Evolutionary conservation across 2,113 vertebrate genomes (phyloP).

Genomic region (Asarcornis scutulata): DNA sequence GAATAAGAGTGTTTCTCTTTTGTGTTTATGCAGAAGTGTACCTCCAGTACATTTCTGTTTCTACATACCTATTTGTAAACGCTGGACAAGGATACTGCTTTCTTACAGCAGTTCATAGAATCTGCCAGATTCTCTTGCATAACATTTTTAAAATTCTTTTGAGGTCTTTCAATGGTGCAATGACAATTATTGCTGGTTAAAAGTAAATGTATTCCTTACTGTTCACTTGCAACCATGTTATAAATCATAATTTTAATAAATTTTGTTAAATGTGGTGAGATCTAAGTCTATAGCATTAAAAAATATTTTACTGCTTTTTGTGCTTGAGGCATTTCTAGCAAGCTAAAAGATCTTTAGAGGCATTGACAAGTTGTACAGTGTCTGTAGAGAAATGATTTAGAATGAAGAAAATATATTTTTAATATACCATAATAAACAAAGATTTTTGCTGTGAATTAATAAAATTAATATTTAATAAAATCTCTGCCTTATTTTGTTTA

Average conservation of each 20-base stretch:
- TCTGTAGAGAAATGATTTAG: constrained; percentile 61
- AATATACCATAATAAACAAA: constrained; percentile 57
- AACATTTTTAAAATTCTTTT: not conserved
- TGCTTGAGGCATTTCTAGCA: constrained; percentile 47
- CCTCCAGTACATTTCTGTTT: not conserved
- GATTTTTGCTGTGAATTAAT: constrained; percentile 56
- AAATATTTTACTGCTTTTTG: constrained; percentile 51
- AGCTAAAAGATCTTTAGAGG: constrained; percentile 48
- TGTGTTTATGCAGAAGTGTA: not conserved
- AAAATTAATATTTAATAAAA: constrained; percentile 72
- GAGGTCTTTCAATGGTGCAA: not conserved
- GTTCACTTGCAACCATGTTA: not conserved
- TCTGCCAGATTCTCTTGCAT: not conserved
- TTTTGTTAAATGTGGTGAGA: constrained; percentile 65
- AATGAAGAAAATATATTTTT: constrained; percentile 66
- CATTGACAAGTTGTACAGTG: constrained; percentile 48
- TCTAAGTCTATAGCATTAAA: constrained; percentile 37
- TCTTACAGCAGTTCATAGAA: not conserved
- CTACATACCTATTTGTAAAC: accelerated
- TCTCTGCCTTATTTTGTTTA: constrained; percentile 61
- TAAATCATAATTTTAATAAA: constrained; percentile 64
- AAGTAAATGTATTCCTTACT: constrained; percentile 2
- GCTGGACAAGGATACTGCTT: not conserved
- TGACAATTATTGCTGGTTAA: constrained; percentile 10
- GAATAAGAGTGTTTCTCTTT: not conserved